Evolutionary conservation across 2,797 vertebrate species (phyloP).

Genomic region (Poliocrania exsul): DNA sequence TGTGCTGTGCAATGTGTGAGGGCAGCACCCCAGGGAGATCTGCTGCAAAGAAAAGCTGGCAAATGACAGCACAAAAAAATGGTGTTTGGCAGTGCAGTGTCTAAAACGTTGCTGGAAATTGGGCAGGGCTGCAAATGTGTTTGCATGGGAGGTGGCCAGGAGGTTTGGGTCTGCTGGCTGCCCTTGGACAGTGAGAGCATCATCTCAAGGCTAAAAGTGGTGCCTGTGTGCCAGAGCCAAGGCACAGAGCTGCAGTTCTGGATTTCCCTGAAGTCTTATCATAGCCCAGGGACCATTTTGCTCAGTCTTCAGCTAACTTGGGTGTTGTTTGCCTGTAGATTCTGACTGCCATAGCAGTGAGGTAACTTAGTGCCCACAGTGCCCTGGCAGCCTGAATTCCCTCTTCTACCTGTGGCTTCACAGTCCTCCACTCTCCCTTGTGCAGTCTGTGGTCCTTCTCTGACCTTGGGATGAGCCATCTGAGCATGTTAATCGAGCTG

Average conservation of each 20-base stretch:
- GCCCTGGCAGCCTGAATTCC: not conserved
- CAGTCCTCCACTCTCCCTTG: not conserved
- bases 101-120: not conserved
- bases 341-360: not conserved
- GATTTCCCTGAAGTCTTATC: not conserved
- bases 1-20: not conserved
- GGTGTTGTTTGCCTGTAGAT: not conserved
- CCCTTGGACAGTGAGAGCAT: not conserved
- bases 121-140: not conserved
- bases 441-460: not conserved
- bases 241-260: not conserved
- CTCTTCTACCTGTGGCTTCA: not conserved
- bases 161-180: not conserved
- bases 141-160: not conserved
- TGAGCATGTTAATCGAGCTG: not conserved
- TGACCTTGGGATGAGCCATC: slow-evolving; percentile 30
- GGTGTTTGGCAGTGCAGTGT: not conserved
- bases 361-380: rapidly evolving
- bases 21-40: not conserved
- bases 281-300: not conserved
- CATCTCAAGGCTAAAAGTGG: not conserved
- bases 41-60: not conserved
- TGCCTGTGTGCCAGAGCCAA: not conserved
- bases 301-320: not conserved
- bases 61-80: not conserved